Conservation (phyloP, 2,113 vertebrate genomes). For the Enhydra lutris region DNA sequence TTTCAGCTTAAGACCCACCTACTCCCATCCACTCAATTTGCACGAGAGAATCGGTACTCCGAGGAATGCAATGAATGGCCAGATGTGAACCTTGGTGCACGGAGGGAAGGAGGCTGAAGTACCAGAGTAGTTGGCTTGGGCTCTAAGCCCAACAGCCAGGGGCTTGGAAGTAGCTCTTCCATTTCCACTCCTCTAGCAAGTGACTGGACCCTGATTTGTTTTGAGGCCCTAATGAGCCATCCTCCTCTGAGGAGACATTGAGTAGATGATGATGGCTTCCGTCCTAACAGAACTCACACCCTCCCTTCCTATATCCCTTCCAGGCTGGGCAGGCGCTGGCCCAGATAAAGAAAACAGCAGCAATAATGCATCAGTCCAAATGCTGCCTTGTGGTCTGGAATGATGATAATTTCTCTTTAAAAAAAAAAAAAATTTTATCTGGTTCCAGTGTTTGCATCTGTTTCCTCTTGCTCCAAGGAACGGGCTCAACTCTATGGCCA, state of each 20-base stretch:
- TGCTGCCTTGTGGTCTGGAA: not conserved
- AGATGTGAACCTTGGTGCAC: no score
- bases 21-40: not conserved
- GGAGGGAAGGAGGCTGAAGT: fast-evolving
- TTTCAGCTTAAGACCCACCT: not conserved
- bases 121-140: not conserved
- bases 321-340: not conserved
- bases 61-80: not conserved
- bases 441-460: not conserved
- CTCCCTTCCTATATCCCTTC: not conserved
- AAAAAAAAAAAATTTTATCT: not conserved
- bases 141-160: not conserved
- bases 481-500: not conserved
- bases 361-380: not conserved
- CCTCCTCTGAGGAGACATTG: not conserved
- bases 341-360: not conserved
- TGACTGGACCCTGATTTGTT: not conserved
- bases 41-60: not conserved
- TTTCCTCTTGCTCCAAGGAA: not conserved
- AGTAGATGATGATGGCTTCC: not conserved
- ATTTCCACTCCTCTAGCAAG: not conserved
- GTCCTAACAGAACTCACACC: not conserved
- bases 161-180: not conserved
- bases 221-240: not conserved
- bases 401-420: not conserved